These are phyloP conservation scores for Helostoma temminkii DNA, from an alignment of 2,797 vertebrate species.

Conservation along the genomic window DNA sequence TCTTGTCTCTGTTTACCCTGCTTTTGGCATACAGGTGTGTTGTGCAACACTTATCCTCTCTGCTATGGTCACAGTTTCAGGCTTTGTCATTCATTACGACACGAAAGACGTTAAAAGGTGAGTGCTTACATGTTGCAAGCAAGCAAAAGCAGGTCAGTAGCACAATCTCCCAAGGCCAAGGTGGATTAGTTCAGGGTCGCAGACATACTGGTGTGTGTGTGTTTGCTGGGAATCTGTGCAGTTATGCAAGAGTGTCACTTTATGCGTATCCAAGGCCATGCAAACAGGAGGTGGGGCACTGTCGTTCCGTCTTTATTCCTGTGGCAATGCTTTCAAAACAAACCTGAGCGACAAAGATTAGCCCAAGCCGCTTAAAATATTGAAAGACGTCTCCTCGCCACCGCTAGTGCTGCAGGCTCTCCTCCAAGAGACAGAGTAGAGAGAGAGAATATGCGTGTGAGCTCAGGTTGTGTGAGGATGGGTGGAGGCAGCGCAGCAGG, in stretches of 20 bases:
- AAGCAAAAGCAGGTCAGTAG: slow-evolving; percentile 66
- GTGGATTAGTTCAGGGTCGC: slow-evolving; percentile 49
- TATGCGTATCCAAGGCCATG: background rate
- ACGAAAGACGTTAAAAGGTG: background rate
- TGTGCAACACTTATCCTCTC: slow-evolving; percentile 28
- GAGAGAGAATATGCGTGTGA: slow-evolving; percentile 12
- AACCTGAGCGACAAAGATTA: slow-evolving; percentile 80
- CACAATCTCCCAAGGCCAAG: slow-evolving; percentile 55
- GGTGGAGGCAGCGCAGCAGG: slow-evolving; percentile 53
- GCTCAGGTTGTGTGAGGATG: slow-evolving; percentile 48
- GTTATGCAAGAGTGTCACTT: slow-evolving; percentile 51
- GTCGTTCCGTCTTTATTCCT: slow-evolving; percentile 64
- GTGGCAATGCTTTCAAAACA: slow-evolving; percentile 72
- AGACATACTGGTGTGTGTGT: background rate
- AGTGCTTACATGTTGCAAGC: background rate
- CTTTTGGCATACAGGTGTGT: slow-evolving; percentile 13
- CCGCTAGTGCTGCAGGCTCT: slow-evolving; percentile 50
- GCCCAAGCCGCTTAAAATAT: slow-evolving; percentile 79
- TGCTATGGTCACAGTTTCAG: slow-evolving; percentile 18
- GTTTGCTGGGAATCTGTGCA: slow-evolving; percentile 2
- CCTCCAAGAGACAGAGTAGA: slow-evolving; percentile 64
- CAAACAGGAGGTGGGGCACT: slow-evolving; percentile 51
- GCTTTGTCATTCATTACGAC: slow-evolving; percentile 25
- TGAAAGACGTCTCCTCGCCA: slow-evolving; percentile 70
- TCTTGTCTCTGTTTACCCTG: slow-evolving; percentile 5